phyloP scores from a whole-genome alignment of 2,113 vertebrate species.

The Carlito syrichta region DNA sequence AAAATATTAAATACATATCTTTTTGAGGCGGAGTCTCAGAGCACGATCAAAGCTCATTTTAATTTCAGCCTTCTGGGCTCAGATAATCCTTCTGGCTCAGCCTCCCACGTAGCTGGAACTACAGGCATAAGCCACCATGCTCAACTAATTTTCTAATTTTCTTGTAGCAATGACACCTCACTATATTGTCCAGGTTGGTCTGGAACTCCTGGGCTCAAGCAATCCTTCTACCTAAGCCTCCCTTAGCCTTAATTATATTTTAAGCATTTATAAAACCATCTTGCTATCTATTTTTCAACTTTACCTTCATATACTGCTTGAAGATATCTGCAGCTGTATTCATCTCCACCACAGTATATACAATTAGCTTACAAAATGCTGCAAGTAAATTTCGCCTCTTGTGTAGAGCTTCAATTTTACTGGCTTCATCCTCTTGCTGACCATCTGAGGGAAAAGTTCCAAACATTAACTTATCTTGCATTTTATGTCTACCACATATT shows the following conservation, averaged over 20 bases:
- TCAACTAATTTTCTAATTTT: no score
- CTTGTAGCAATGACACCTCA: no score
- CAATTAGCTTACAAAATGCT: slow-evolving; percentile 98
- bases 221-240: no score
- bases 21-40: no score
- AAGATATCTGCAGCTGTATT: slow-evolving; percentile 98
- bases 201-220: no score
- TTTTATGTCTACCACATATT: slow-evolving; percentile 38
- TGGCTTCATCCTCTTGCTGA: slow-evolving; percentile 98
- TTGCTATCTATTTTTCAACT: slow-evolving; percentile 5
- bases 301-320: slow-evolving; percentile 99
- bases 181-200: no score
- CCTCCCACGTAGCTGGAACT: no score
- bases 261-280: neutral
- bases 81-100: no score
- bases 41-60: no score
- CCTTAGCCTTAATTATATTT: no score
- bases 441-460: slow-evolving; percentile 86
- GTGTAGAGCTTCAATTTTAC: slow-evolving; percentile 98
- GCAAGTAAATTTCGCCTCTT: slow-evolving; percentile 98
- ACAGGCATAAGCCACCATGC: no score
- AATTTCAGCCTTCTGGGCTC: no score
- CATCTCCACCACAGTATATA: slow-evolving; percentile 99
- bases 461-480: slow-evolving; percentile 29
- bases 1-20: slow-evolving; percentile 26